Evolutionary conservation across 2,113 vertebrate species (phyloP).

Genomic region (Nothobranchius furzeri): DNA sequence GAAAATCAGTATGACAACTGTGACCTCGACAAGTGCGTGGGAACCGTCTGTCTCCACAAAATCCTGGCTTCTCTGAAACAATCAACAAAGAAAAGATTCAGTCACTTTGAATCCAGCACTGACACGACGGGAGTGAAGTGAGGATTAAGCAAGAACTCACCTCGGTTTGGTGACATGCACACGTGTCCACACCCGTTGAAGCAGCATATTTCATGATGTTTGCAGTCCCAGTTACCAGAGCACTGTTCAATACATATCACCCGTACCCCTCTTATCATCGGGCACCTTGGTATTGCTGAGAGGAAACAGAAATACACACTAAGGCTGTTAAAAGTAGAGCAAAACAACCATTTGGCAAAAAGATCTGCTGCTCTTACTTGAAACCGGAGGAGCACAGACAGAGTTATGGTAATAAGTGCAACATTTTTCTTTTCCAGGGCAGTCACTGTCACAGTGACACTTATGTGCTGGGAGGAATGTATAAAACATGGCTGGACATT

Average conservation of each 20-base stretch:
- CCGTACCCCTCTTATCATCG: slow-evolving; percentile 33
- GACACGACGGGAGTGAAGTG: too few species aligned
- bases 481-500: slow-evolving; percentile 62
- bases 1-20: neutral
- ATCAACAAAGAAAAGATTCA: neutral
- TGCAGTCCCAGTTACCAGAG: slow-evolving; percentile 72
- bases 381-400: slow-evolving; percentile 71
- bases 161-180: slow-evolving; percentile 73
- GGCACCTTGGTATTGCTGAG: slow-evolving; percentile 70
- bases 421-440: slow-evolving; percentile 61
- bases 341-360: too few species aligned
- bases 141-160: slow-evolving; percentile 37
- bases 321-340: too few species aligned
- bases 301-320: neutral
- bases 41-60: neutral
- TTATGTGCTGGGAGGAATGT: slow-evolving; percentile 53
- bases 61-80: neutral
- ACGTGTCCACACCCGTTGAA: slow-evolving; percentile 77
- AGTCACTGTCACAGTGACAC: slow-evolving; percentile 67
- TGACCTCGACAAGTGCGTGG: neutral
- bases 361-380: slow-evolving; percentile 47
- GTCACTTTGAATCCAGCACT: neutral
- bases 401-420: slow-evolving; percentile 66
- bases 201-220: slow-evolving; percentile 76
- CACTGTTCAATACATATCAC: slow-evolving; percentile 76